A percentile compares a stretch with the other conserved stretches of the same genome.
Evolutionary conservation across 1,140 invertebrate genomes (phyloP).

Genomic region (Drosophila saltans): DNA sequence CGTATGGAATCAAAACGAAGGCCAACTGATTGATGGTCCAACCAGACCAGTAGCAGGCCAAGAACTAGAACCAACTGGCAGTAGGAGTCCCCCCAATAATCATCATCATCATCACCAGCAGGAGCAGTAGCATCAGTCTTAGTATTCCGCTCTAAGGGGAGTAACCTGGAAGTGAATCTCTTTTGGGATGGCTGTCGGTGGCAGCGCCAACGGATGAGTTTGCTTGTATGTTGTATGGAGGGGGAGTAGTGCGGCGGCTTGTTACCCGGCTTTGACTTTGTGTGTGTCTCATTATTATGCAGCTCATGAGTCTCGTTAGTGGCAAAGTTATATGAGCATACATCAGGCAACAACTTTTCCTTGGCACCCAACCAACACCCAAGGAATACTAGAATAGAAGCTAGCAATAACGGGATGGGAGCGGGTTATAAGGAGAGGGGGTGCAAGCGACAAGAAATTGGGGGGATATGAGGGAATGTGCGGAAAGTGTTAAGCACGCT

Average conservation of each 20-base stretch:
- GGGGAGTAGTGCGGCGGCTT: neutral
- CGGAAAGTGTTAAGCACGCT: constrained; percentile 77
- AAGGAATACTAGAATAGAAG: constrained; percentile 36
- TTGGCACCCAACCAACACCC: constrained; percentile 51
- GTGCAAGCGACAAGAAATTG: constrained; percentile 42
- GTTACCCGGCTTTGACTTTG: constrained; percentile 23
- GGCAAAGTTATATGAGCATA: constrained; percentile 81
- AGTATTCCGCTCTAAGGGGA: constrained; percentile 2
- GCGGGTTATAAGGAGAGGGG: too few relatives aligned
- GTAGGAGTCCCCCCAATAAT: neutral
- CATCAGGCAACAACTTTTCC: constrained; percentile 74
- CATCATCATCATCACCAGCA: neutral
- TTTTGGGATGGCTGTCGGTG: neutral
- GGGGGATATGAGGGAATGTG: constrained; percentile 22
- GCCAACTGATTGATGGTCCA: constrained; percentile 60
- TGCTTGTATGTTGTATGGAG: neutral
- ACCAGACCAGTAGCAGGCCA: constrained; percentile 7
- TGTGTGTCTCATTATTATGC: constrained; percentile 68
- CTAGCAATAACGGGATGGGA: neutral
- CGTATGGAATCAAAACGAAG: constrained; percentile 68
- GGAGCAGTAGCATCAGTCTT: neutral
- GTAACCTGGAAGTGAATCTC: neutral
- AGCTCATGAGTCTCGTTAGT: constrained; percentile 80
- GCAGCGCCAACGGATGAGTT: neutral
- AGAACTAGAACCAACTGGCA: neutral